phyloP scores from a whole-genome alignment of 1,140 invertebrate species.

The Agrilus planipennis region DNA sequence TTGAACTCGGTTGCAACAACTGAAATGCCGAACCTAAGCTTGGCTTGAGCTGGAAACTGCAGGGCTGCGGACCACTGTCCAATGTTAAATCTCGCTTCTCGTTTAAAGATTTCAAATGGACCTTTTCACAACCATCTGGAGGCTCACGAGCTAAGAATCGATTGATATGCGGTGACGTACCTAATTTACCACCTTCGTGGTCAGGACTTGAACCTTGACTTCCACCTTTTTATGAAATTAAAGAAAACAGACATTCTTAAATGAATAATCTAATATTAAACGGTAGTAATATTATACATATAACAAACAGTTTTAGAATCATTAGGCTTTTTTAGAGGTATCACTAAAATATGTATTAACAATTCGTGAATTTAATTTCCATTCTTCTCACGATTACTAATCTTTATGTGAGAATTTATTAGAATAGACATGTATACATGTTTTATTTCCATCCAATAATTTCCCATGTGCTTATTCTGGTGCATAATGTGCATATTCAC shows the following conservation, averaged over 20 bases:
- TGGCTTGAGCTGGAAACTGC: constrained; percentile 62
- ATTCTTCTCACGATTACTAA: not conserved
- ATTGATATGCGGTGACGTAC: constrained; percentile 64
- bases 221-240: too few relatives aligned
- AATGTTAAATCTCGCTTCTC: constrained; percentile 47
- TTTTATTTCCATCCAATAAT: too few relatives aligned
- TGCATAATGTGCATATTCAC: too few relatives aligned
- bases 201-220: constrained; percentile 49
- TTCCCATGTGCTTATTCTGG: too few relatives aligned
- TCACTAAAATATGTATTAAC: not conserved
- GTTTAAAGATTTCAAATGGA: constrained; percentile 18
- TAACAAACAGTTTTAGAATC: too few relatives aligned
- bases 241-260: too few relatives aligned
- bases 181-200: constrained; percentile 39
- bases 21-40: constrained; percentile 73
- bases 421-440: too few relatives aligned
- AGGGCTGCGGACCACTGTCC: constrained; percentile 21
- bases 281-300: too few relatives aligned
- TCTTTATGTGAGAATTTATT: too few relatives aligned
- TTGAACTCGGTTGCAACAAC: constrained; percentile 51
- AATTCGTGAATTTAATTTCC: not conserved
- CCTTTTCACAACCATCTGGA: constrained; percentile 71
- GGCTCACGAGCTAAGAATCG: constrained; percentile 69
- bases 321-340: too few relatives aligned
- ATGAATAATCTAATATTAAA: too few relatives aligned